phyloP scores from a whole-genome alignment of 1,140 invertebrate genomes.

The Lasaia peninsularis region DNA sequence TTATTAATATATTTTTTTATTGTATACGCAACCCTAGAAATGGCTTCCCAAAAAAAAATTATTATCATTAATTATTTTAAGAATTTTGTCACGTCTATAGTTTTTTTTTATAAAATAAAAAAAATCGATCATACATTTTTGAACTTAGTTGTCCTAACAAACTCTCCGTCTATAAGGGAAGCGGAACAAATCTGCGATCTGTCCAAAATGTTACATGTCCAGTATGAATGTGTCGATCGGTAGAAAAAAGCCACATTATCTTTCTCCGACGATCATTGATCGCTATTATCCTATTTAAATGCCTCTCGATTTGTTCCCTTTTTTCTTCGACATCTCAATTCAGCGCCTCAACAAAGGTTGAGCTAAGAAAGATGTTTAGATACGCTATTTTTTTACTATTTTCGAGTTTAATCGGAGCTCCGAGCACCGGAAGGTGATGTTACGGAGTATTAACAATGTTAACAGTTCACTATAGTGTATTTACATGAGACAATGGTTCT shows the following conservation, averaged over 20 bases:
- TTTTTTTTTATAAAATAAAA: no score
- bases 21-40: no score
- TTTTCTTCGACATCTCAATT: constrained; percentile 68
- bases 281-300: constrained; percentile 76
- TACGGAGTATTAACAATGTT: constrained; percentile 61
- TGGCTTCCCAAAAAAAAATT: no score
- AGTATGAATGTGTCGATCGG: constrained; percentile 41
- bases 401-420: constrained; percentile 66
- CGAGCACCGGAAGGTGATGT: constrained; percentile 73
- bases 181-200: constrained; percentile 66
- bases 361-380: constrained; percentile 76
- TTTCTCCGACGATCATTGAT: constrained; percentile 72
- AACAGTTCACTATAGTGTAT: constrained; percentile 37
- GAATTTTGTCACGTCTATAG: no score
- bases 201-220: constrained; percentile 54
- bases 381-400: constrained; percentile 75
- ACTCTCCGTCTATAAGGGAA: constrained; percentile 36
- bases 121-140: no score
- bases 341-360: constrained; percentile 58
- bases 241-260: constrained; percentile 66
- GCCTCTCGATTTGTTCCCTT: constrained; percentile 69
- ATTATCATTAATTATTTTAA: no score
- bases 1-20: no score
- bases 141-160: no score
- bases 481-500: not conserved